A percentile compares a stretch with the other conserved stretches of the same genome.
These are phyloP conservation scores for Epinephelus cyanopodus DNA, from an alignment of 2,113 vertebrate species.

Conservation along the genomic window DNA sequence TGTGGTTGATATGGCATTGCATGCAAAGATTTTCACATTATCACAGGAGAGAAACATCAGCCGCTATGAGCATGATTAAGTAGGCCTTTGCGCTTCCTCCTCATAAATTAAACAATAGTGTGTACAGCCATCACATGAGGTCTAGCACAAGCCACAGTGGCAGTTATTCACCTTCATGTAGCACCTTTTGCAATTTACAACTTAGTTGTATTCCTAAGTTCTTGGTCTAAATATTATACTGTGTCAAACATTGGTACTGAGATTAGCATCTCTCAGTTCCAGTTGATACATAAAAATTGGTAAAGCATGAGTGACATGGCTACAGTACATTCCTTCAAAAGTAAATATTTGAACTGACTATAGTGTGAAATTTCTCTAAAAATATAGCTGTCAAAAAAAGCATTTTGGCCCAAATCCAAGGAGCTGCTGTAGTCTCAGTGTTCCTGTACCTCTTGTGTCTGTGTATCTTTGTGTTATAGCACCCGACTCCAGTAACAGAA, in stretches of 20 bases:
- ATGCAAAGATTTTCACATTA: not conserved
- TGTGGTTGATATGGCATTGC: not conserved
- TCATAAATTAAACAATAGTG: not conserved
- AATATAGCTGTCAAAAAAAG: not conserved
- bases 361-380: not conserved
- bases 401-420: constrained; percentile 1
- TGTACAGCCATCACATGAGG: not conserved
- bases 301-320: not conserved
- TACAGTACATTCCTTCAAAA: not conserved
- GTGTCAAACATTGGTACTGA: not conserved
- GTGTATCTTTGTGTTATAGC: not conserved
- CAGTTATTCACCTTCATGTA: not conserved
- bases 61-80: not conserved
- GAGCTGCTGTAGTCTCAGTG: no score
- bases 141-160: not conserved
- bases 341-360: not conserved
- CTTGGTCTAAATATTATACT: not conserved
- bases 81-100: not conserved
- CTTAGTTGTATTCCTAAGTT: not conserved
- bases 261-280: not conserved
- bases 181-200: not conserved
- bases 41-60: not conserved
- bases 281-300: not conserved
- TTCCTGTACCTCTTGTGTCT: not conserved
- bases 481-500: not conserved